Conservation (phyloP, 2,888 invertebrate species). For the Chrysolina haemoptera region DNA sequence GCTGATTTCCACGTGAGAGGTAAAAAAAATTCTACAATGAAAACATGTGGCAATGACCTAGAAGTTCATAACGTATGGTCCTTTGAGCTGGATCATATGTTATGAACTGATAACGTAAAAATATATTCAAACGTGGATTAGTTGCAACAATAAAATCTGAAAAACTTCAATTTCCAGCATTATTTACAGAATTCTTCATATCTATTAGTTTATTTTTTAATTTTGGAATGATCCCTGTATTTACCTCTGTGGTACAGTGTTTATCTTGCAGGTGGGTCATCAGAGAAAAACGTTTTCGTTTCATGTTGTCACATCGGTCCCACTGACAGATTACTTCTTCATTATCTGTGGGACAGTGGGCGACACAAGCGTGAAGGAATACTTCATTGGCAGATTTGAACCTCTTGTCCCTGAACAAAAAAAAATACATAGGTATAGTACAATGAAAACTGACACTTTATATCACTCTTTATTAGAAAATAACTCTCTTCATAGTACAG, state of each 20-base stretch:
- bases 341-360: slow-evolving; percentile 82
- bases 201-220: too few relatives aligned
- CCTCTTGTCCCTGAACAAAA: slow-evolving; percentile 75
- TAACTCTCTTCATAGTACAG: too few relatives aligned
- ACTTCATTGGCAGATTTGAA: slow-evolving; percentile 85
- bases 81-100: too few relatives aligned
- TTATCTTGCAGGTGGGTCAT: slow-evolving; percentile 97
- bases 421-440: slow-evolving; percentile 23
- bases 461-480: not conserved
- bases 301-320: slow-evolving; percentile 92
- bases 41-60: too few relatives aligned
- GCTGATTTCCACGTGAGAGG: not conserved
- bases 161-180: too few relatives aligned
- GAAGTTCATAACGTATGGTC: too few relatives aligned
- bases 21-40: too few relatives aligned
- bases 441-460: not conserved
- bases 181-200: too few relatives aligned
- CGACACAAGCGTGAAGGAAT: slow-evolving; percentile 88
- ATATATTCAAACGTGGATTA: too few relatives aligned
- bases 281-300: slow-evolving; percentile 91
- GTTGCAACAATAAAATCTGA: too few relatives aligned
- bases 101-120: too few relatives aligned
- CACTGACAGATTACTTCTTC: slow-evolving; percentile 90
- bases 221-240: slow-evolving; percentile 39
- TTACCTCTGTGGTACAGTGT: slow-evolving; percentile 89